Conservation (phyloP, 1,140 invertebrate genomes). For the Acyrthosiphon pisum region DNA sequence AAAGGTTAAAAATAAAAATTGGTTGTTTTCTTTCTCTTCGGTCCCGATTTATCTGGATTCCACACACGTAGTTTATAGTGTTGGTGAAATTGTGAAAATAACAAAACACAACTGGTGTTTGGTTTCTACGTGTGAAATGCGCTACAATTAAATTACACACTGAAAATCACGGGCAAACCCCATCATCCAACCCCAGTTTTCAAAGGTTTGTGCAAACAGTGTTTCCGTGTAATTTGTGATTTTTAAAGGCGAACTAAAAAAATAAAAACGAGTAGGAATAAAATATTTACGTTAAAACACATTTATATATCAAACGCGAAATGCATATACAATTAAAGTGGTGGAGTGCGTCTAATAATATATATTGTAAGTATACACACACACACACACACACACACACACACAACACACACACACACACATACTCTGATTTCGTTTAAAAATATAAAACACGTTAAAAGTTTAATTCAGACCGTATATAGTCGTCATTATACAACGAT, state of each 20-base stretch:
- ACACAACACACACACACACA: neutral
- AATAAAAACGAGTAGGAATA: neutral
- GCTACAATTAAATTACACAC: constrained; percentile 54
- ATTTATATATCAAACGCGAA: constrained; percentile 22
- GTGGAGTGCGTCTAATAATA: neutral
- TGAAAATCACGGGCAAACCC: constrained; percentile 33
- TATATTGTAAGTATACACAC: neutral
- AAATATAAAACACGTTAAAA: neutral
- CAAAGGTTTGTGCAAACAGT: constrained; percentile 37
- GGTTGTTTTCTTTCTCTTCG: constrained; percentile 37
- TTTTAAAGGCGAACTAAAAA: constrained; percentile 35
- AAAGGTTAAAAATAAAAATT: constrained; percentile 42
- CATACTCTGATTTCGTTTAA: neutral
- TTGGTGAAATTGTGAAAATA: constrained; percentile 49
- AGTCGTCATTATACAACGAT: neutral
- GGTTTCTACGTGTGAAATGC: constrained; percentile 52
- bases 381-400: neutral
- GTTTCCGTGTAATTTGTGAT: constrained; percentile 46
- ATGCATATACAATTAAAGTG: neutral
- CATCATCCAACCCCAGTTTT: neutral
- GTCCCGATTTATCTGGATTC: constrained; percentile 31
- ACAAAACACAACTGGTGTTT: constrained; percentile 48
- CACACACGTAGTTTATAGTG: constrained; percentile 45
- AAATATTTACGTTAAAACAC: constrained; percentile 29
- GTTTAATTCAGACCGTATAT: neutral